These are phyloP conservation scores for Dyspetes luteomarginatus DNA, from an alignment of 2,888 invertebrate genomes.

Conservation along the genomic window DNA sequence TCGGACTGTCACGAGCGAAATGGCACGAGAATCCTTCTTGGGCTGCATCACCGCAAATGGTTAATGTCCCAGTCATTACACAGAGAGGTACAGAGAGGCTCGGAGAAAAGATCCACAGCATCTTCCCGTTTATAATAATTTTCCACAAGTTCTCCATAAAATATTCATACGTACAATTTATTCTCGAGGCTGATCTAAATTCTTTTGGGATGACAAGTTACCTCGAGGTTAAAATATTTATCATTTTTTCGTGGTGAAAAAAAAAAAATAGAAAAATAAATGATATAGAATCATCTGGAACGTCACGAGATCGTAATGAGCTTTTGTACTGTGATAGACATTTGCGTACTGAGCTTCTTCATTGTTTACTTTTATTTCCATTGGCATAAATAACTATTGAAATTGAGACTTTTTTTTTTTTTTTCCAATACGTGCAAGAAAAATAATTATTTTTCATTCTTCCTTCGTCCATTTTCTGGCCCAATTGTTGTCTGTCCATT, in stretches of 20 bases:
- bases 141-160: constrained; percentile 13
- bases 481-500: too few relatives aligned
- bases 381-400: not conserved
- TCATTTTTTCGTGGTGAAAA: not conserved
- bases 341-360: not conserved
- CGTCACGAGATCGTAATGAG: not conserved
- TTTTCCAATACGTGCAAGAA: too few relatives aligned
- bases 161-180: not conserved
- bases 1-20: constrained; percentile 18
- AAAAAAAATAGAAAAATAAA: not conserved
- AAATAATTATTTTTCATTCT: too few relatives aligned
- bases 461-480: too few relatives aligned
- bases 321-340: not conserved
- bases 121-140: constrained; percentile 19
- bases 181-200: constrained; percentile 58
- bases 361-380: not conserved
- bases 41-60: constrained; percentile 14
- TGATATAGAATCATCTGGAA: not conserved
- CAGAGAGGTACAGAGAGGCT: too few relatives aligned
- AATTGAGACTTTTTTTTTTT: not conserved
- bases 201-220: constrained; percentile 49
- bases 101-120: not conserved
- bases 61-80: constrained; percentile 4
- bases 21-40: constrained; percentile 10
- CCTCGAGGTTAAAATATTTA: constrained; percentile 20